These are phyloP conservation scores for Idaea aversata DNA, from an alignment of 2,888 invertebrate genomes.

Conservation along the genomic window DNA sequence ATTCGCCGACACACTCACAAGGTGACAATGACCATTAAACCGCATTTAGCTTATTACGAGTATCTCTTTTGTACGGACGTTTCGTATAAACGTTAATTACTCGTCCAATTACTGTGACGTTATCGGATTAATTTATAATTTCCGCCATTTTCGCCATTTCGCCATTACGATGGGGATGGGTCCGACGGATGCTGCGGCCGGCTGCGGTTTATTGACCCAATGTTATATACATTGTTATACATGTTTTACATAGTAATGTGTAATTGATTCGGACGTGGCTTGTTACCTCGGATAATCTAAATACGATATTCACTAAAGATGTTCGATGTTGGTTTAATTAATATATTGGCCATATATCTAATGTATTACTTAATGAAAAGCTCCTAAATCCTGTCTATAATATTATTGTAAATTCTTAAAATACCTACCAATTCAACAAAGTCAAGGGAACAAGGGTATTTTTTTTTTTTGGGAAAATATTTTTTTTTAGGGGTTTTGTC, in stretches of 20 bases:
- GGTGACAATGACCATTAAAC: neutral
- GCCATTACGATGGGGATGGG: neutral
- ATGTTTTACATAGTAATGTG: neutral
- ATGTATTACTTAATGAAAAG: too few species aligned
- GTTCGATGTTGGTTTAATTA: neutral
- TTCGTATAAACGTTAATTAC: neutral
- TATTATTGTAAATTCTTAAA: too few species aligned
- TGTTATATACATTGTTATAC: neutral
- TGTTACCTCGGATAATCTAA: neutral
- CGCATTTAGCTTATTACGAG: neutral
- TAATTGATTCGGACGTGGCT: neutral
- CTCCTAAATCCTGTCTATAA: too few species aligned
- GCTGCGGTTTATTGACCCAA: neutral
- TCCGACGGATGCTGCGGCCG: neutral
- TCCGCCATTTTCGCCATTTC: slow-evolving; percentile 24
- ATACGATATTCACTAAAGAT: neutral
- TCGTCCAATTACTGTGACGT: slow-evolving; percentile 2
- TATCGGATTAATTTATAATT: slow-evolving; percentile 25
- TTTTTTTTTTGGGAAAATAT: too few species aligned
- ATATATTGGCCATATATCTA: neutral
- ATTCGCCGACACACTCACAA: neutral
- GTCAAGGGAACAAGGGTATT: too few species aligned
- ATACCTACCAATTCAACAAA: too few species aligned
- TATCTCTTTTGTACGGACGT: neutral
- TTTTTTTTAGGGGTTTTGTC: too few species aligned